Base-by-base conservation (phyloP, 1,140 invertebrate species). In the Archegozetes longisetosus region DNA sequence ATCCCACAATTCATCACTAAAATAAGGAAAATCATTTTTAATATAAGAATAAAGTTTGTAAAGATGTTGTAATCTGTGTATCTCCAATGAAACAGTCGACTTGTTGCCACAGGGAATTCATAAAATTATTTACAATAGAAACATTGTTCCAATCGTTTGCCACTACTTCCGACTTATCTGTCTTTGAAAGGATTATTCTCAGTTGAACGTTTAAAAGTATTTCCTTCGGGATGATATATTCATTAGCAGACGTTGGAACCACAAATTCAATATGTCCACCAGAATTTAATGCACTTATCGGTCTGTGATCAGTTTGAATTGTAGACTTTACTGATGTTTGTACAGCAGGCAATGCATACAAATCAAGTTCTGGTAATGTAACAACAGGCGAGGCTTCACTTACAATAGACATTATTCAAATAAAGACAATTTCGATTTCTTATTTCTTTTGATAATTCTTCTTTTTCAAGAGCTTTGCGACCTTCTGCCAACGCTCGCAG, bases 51-150 rank as follows among this genome's bases (percentile, higher is more conserved):
- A n/a, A n/a, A n/a, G 69, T 70, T 59, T 71, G 70, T 51, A 69
- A 70, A 22, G 70, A 64, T 0, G 70, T 67, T n/a, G 70, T 72
- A 3, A 76, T 63, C 23, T 72, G 62, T 66, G 71, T 73, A 64
- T 74, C 71, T 67, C 75, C 75, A 3, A 76, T 67, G 62, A 68
- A 71, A 20, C 74, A 62, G 61, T 72, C 68, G 0, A 74, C 62
- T 57, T 72, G 69, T 63, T 62, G 69, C 58, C 75, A 74, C 32
- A 75, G 60, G 17, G 68, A 71, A 65, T 73, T 70, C 26, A 73
- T 6, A 61, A 70, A 68, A 67, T 74, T 72, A 64, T 73, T 73
- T 9, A 69, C 62, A 13, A 66, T 65, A 14, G 58, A 61, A 20
- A 70, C 61, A 14, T 13, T 50, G 12, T n/a, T 23, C 56, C 48